Evolutionary conservation across 2,888 invertebrate genomes (phyloP).

Genomic region (Deroplatys truncata): DNA sequence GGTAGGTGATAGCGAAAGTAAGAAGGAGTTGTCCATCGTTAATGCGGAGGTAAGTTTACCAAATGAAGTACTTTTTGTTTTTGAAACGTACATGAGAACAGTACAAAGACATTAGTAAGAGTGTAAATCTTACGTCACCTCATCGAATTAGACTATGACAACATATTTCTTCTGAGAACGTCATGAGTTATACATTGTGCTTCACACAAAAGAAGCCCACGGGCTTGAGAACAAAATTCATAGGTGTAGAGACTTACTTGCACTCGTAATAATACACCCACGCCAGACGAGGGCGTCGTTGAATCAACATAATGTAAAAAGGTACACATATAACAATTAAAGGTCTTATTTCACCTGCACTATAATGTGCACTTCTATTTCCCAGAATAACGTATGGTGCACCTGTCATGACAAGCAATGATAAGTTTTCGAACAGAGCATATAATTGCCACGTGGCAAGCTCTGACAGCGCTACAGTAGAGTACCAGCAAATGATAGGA

Average conservation of each 20-base stretch:
- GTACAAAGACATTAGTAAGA: no score
- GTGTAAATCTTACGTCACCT: no score
- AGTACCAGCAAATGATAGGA: no score
- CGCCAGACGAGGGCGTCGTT: background rate
- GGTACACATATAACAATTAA: background rate
- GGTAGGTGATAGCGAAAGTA: no score
- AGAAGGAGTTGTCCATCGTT: no score
- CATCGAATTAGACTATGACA: no score
- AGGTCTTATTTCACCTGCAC: background rate
- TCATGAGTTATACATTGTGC: no score
- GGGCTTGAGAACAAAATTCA: background rate
- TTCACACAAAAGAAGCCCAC: no score
- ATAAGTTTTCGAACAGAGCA: background rate
- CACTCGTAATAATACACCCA: background rate
- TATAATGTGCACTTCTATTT: background rate
- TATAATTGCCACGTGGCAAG: background rate
- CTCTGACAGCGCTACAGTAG: background rate
- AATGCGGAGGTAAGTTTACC: no score
- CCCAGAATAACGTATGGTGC: background rate
- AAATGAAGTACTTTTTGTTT: no score
- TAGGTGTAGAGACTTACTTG: background rate
- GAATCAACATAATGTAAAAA: background rate
- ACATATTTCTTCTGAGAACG: no score
- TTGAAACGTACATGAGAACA: no score
- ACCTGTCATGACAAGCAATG: background rate